phyloP scores from a whole-genome alignment of 2,888 invertebrate genomes.

The Sinohyriopsis cumingii region DNA sequence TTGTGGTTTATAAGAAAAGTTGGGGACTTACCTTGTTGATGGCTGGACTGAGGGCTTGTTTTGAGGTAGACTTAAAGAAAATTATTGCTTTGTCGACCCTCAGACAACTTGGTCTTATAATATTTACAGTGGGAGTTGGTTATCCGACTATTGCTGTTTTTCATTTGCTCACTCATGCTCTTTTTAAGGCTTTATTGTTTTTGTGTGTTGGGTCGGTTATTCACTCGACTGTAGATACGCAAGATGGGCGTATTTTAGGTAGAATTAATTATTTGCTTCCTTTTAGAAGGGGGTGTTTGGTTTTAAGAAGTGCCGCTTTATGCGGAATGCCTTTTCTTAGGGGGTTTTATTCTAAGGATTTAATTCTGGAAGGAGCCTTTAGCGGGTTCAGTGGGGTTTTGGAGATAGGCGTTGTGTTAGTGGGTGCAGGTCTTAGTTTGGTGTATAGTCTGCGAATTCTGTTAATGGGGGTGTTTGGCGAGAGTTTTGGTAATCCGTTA shows the following conservation, averaged over 20 bases:
- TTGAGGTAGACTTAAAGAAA: conserved; percentile 80
- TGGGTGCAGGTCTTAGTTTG: neutral
- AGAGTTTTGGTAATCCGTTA: no score
- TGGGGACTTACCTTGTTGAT: conserved; percentile 64
- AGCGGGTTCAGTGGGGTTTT: neutral
- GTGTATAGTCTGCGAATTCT: no score
- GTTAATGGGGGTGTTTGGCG: no score
- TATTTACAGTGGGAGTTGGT: conserved; percentile 78
- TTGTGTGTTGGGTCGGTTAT: conserved; percentile 82
- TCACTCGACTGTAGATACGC: conserved; percentile 78
- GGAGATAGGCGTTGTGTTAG: conserved; percentile 3
- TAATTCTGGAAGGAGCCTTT: conserved; percentile 46
- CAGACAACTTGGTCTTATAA: conserved; percentile 84
- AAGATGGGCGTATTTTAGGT: conserved; percentile 78
- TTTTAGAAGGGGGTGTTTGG: conserved; percentile 38
- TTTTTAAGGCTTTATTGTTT: conserved; percentile 85
- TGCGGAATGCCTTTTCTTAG: conserved; percentile 59
- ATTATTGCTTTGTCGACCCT: conserved; percentile 85
- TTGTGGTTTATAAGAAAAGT: conserved; percentile 67
- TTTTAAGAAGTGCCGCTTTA: conserved; percentile 45
- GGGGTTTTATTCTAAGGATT: conserved; percentile 64
- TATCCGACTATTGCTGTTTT: conserved; percentile 78
- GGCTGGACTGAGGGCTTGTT: conserved; percentile 69
- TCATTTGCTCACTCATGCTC: conserved; percentile 82
- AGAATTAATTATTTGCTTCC: conserved; percentile 45